phyloP scores from a whole-genome alignment of 2,113 vertebrate species.

The Corythornis vintsioides region DNA sequence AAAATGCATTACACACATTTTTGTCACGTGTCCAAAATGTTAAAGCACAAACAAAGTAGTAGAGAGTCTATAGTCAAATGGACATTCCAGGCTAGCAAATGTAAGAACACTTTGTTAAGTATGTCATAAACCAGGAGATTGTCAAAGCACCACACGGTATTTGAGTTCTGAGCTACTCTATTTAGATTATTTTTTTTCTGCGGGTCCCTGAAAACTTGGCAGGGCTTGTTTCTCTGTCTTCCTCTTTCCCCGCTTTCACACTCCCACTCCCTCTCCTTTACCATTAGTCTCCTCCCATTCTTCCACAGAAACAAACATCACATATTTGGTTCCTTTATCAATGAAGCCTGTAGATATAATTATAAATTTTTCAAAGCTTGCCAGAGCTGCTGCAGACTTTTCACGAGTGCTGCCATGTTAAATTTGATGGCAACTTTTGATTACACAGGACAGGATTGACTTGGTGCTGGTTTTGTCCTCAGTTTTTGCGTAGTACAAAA shows the following conservation, averaged over 20 bases:
- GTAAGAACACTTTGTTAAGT: conserved; percentile 13
- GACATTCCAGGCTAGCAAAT: conserved; percentile 39
- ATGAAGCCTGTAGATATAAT: conserved; percentile 31
- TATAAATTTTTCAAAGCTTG: conserved; percentile 32
- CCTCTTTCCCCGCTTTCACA: background rate
- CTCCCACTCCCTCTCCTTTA: conserved; percentile 59
- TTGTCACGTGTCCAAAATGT: conserved; percentile 72
- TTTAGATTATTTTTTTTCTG: background rate
- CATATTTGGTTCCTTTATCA: conserved; percentile 48
- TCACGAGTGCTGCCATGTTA: conserved; percentile 1
- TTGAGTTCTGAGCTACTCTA: conserved; percentile 19
- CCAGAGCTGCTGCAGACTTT: conserved; percentile 30
- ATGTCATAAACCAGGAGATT: conserved; percentile 5
- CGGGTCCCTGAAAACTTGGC: background rate
- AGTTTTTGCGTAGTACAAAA: conserved; percentile 1
- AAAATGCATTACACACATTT: conserved; percentile 68
- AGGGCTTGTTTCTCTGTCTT: background rate
- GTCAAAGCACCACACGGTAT: conserved; percentile 7
- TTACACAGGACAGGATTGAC: background rate
- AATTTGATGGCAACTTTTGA: conserved; percentile 40
- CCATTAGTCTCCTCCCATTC: conserved; percentile 72
- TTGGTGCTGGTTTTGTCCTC: conserved; percentile 37
- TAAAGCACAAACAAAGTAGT: conserved; percentile 53
- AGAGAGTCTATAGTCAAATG: conserved; percentile 38
- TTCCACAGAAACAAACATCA: conserved; percentile 67